phyloP scores from a whole-genome alignment of 2,888 invertebrate genomes.

The Diadegma fenestrale region DNA sequence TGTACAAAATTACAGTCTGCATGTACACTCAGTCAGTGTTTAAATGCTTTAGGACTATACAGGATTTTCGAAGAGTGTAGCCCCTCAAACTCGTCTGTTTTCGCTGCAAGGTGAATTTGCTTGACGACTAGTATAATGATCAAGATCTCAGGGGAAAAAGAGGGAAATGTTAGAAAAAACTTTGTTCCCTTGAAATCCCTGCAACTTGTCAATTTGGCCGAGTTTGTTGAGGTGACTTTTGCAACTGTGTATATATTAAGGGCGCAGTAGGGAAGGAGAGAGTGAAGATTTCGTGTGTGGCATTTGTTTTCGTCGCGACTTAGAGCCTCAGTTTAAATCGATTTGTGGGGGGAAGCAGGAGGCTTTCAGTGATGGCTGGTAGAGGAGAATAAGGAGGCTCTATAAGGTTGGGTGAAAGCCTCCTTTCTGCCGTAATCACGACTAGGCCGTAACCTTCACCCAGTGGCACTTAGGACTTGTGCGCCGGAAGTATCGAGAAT shows the following conservation, averaged over 20 bases:
- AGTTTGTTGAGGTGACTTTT: neutral
- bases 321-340: slow-evolving; percentile 54
- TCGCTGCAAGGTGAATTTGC: neutral
- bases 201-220: neutral
- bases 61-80: neutral
- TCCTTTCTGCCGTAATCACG: slow-evolving; percentile 67
- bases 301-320: slow-evolving; percentile 57
- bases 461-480: slow-evolving; percentile 67
- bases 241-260: neutral
- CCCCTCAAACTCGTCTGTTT: neutral
- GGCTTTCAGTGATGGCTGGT: slow-evolving; percentile 19
- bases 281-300: slow-evolving; percentile 44
- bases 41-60: neutral
- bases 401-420: slow-evolving; percentile 24
- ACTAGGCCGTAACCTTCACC: slow-evolving; percentile 74
- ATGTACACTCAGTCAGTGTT: neutral
- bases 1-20: slow-evolving; percentile 1
- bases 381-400: slow-evolving; percentile 21
- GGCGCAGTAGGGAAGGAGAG: neutral
- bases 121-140: neutral
- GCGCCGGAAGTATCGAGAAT: slow-evolving; percentile 67
- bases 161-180: neutral
- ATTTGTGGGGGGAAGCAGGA: slow-evolving; percentile 37
- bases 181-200: neutral
- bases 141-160: neutral